Base-by-base conservation (phyloP, 2,797 vertebrate species). In the Phataginus tricuspis region DNA sequence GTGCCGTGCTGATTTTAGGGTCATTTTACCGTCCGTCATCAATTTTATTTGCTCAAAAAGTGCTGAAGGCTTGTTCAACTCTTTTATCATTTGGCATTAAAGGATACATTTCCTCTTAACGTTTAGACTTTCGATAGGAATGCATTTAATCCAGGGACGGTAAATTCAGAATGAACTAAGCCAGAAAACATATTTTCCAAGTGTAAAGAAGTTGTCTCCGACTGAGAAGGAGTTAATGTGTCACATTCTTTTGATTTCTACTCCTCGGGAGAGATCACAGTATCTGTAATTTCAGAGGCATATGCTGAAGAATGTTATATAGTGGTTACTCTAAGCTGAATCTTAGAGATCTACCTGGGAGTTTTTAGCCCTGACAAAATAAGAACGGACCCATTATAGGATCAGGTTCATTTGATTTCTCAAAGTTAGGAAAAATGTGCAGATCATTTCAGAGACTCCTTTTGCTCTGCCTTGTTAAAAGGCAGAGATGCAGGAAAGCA, bases 241-340 rank as follows among this genome's bases (percentile, higher is more conserved):
- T 95, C 87, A 91, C 69, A 68, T 90, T 68, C 59, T 88, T 96
- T 96, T 91, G 87, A 96, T 97, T 97, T 96, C 64, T 95, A 19
- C 71, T 97, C 64, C 75, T 97, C 82, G 15, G n/a, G 87, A 93
- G 74, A 96, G 93, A 86, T 92, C 74, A 68, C 72, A 95, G 89
- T 88, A 59, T 90, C 93, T 92, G 77, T 94, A 95, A 94, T 97
- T 97, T 96, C 7, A 1, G 78, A 96, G 85, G 92, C 90, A 97
- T 96, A 94, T 89, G 91, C 94, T 83, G 69, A 88, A 95, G 92
- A 97, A 71, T 71, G 71, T 90, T 96, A 69, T 75, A 96, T 95
- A 95, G 85, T 97, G 97, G 95, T 95, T 96, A 96, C 84, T 97
- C 55, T 85, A 90, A 95, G 95, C 61, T 92, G 89, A 96, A 89